A percentile compares a stretch with the other conserved stretches of the same genome.
phyloP scores from a whole-genome alignment of 1,140 invertebrate genomes.

The Zaprionus gabonicus region DNA sequence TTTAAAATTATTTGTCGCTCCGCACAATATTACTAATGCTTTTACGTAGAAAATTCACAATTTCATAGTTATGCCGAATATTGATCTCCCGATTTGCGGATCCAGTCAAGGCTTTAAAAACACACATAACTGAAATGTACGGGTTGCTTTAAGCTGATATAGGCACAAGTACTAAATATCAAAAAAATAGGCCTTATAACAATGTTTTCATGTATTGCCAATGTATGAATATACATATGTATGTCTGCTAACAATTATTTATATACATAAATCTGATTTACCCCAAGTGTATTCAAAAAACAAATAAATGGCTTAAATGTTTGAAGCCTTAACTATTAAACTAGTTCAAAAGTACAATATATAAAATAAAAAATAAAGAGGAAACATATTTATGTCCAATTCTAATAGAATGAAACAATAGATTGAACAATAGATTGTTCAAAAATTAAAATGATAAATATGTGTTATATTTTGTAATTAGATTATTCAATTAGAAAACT shows the following conservation, averaged over 20 bases:
- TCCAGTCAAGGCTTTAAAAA: conserved; percentile 18
- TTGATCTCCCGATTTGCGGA: conserved; percentile 17
- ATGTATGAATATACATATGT: conserved; percentile 31
- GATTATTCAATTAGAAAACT: conserved; percentile 2
- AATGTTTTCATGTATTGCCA: conserved; percentile 32
- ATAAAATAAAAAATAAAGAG: background rate
- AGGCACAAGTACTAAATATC: conserved; percentile 2
- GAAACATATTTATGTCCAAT: conserved; percentile 24
- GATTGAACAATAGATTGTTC: conserved; percentile 15
- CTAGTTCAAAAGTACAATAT: conserved; percentile 30
- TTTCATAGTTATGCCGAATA: conserved; percentile 18
- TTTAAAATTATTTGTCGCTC: conserved; percentile 37
- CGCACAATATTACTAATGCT: conserved; percentile 29
- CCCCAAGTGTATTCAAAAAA: conserved; percentile 34
- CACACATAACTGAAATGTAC: conserved; percentile 6
- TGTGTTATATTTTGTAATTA: conserved; percentile 28
- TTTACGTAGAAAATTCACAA: conserved; percentile 17
- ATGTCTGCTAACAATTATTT: conserved; percentile 20
- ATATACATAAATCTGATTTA: conserved; percentile 25
- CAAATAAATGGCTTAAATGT: conserved; percentile 29
- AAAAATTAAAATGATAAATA: conserved; percentile 25
- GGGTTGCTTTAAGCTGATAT: background rate
- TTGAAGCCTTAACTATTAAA: conserved; percentile 36
- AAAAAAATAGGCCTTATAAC: conserved; percentile 22
- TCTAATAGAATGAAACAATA: conserved; percentile 30